A percentile compares a stretch with the other conserved stretches of the same genome.
phyloP scores from a whole-genome alignment of 2,797 vertebrate species.

The Rhinatrema bivittatum region DNA sequence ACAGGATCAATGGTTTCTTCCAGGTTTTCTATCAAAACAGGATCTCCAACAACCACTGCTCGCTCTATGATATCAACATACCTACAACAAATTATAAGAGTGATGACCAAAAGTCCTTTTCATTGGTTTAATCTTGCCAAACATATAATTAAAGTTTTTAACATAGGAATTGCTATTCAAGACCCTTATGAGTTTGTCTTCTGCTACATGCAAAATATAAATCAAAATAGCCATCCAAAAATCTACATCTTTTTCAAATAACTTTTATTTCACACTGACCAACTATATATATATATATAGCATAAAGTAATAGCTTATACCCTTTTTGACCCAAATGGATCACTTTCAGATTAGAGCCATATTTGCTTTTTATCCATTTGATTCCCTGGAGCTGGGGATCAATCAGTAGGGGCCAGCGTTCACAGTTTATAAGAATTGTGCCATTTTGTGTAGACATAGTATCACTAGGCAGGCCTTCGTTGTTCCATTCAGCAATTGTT shows the following conservation, averaged over 20 bases:
- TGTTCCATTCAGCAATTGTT: constrained; percentile 67
- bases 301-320: constrained; percentile 33
- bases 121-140: constrained; percentile 8
- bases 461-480: constrained; percentile 61
- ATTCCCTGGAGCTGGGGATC: constrained; percentile 66
- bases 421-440: constrained; percentile 56
- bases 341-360: constrained; percentile 54
- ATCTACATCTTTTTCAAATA: no score
- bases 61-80: constrained; percentile 65
- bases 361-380: constrained; percentile 70
- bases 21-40: constrained; percentile 66
- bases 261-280: no score
- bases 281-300: neutral
- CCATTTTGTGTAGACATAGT: constrained; percentile 64
- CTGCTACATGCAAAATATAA: neutral
- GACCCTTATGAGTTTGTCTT: no score
- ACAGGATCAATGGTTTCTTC: constrained; percentile 64
- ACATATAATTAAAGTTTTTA: constrained; percentile 9
- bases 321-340: constrained; percentile 61
- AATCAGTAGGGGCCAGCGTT: constrained; percentile 64
- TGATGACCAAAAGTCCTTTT: no score
- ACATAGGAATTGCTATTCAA: constrained; percentile 7
- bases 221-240: no score
- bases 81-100: constrained; percentile 34
- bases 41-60: constrained; percentile 56